Percentiles rank a stretch among this genome's conserved stretches.
These are phyloP conservation scores for Psittacula echo DNA, from an alignment of 2,797 vertebrate genomes.

Conservation along the genomic window DNA sequence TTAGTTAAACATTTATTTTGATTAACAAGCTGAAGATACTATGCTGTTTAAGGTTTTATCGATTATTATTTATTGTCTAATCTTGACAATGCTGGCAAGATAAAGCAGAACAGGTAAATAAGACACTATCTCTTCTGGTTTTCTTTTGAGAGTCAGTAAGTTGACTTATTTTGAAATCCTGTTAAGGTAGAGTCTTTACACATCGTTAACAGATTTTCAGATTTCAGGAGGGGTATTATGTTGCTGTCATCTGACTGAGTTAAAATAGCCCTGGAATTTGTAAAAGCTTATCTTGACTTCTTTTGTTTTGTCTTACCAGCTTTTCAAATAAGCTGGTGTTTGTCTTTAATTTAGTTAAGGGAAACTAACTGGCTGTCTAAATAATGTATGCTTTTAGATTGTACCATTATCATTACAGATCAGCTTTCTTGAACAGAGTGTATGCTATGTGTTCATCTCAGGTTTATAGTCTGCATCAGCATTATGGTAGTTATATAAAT, in stretches of 20 bases:
- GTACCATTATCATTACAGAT: background rate
- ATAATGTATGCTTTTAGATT: background rate
- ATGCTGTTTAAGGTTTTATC: background rate
- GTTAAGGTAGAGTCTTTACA: background rate
- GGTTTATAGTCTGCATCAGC: background rate
- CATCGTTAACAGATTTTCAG: background rate
- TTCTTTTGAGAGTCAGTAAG: background rate
- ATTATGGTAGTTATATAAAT: background rate
- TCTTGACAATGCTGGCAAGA: background rate
- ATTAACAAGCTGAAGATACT: background rate
- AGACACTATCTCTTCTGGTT: background rate
- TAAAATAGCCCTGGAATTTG: background rate
- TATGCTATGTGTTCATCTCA: background rate
- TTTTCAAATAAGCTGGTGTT: background rate
- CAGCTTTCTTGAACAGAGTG: background rate
- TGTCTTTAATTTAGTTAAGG: background rate
- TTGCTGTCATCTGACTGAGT: background rate
- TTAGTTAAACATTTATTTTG: background rate
- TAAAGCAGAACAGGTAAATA: background rate
- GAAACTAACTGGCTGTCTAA: background rate
- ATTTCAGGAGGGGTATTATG: background rate
- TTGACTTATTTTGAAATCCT: background rate
- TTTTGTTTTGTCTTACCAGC: background rate
- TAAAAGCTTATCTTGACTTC: background rate
- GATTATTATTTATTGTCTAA: background rate